Evolutionary conservation across 64 coral and sea anemone genomes (phyloP).

Genomic region (Montipora efflorescens): DNA sequence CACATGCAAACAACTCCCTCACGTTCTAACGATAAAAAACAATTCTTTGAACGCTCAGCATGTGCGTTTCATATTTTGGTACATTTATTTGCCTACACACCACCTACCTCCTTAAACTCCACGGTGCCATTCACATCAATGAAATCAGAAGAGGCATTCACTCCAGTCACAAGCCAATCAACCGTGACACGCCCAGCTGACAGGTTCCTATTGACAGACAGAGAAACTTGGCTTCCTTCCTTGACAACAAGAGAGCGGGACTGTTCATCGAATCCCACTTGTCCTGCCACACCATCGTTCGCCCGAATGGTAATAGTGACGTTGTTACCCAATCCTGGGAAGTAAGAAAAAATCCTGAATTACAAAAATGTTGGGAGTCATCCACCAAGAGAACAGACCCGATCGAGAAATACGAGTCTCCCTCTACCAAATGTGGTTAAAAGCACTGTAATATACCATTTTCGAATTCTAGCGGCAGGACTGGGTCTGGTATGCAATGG

Average conservation of each 20-base stretch:
- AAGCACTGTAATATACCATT: too few relatives aligned
- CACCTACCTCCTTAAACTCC: conserved; percentile 69
- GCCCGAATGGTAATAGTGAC: conserved; percentile 90
- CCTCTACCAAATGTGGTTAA: too few relatives aligned
- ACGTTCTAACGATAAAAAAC: too few relatives aligned
- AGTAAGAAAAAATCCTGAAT: background rate
- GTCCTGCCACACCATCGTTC: conserved; percentile 92
- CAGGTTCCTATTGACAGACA: conserved; percentile 72
- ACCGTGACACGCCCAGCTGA: conserved; percentile 82
- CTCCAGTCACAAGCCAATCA: conserved; percentile 68
- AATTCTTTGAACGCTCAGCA: too few relatives aligned
- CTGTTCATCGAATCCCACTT: conserved; percentile 76
- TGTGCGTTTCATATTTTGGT: too few relatives aligned
- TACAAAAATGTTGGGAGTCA: too few relatives aligned
- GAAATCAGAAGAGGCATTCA: conserved; percentile 88
- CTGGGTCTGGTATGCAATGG: too few relatives aligned
- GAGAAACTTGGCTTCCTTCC: conserved; percentile 75
- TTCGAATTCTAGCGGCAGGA: too few relatives aligned
- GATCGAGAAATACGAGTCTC: too few relatives aligned
- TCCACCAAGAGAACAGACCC: too few relatives aligned
- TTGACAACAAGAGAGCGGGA: conserved; percentile 78
- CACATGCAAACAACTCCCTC: too few relatives aligned
- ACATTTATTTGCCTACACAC: too few relatives aligned
- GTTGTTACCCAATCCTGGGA: conserved; percentile 75
- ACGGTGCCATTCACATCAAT: conserved; percentile 55